A percentile compares a stretch with the other conserved stretches of the same genome.
Evolutionary conservation across 2,113 vertebrate species (phyloP).

Genomic region (Hyaena hyaena): DNA sequence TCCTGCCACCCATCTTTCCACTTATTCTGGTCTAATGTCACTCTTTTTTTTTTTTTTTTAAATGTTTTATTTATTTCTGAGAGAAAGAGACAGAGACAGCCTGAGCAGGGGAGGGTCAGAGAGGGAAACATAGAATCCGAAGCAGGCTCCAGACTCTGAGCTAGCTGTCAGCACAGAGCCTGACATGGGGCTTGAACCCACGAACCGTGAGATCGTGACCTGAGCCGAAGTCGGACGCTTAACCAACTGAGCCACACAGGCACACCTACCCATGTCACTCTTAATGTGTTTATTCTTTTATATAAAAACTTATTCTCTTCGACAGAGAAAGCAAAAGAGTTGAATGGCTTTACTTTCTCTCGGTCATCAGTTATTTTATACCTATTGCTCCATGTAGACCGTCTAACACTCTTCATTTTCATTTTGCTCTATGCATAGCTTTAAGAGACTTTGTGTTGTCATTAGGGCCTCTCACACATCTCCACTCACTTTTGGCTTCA

Average conservation of each 20-base stretch:
- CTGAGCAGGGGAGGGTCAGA: too few relatives aligned
- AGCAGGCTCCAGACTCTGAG: too few relatives aligned
- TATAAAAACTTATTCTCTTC: background rate
- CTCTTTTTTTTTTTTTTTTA: background rate
- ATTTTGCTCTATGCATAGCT: background rate
- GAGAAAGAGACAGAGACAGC: too few relatives aligned
- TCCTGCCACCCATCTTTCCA: background rate
- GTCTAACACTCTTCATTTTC: background rate
- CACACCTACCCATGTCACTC: background rate
- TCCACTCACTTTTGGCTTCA: background rate
- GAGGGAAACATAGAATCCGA: too few relatives aligned
- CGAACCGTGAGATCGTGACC: too few relatives aligned
- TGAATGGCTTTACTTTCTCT: background rate
- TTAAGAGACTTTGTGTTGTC: background rate
- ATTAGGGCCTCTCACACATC: background rate
- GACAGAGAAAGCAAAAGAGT: background rate
- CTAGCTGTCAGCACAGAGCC: too few relatives aligned
- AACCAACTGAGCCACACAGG: too few relatives aligned
- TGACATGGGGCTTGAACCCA: too few relatives aligned
- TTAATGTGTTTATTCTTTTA: background rate
- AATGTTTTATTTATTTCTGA: too few relatives aligned
- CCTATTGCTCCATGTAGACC: background rate
- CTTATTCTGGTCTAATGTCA: background rate
- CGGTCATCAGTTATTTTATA: constrained; percentile 9
- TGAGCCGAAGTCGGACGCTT: too few relatives aligned